These are phyloP conservation scores for Bugulina stolonifera DNA, from an alignment of 2,888 invertebrate species.

Conservation along the genomic window DNA sequence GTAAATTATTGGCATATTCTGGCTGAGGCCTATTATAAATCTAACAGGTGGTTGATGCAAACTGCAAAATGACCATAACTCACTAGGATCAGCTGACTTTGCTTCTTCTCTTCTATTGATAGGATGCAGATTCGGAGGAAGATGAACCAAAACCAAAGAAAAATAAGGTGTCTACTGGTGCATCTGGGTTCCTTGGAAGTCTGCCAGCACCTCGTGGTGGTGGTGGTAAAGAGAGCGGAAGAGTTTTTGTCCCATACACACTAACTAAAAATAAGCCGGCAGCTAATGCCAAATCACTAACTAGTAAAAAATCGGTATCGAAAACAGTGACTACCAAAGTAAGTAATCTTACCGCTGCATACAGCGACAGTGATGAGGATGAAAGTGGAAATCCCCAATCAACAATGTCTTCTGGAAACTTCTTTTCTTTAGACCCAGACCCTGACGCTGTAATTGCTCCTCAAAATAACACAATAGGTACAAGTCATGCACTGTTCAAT, in stretches of 20 bases:
- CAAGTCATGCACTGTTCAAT: neutral
- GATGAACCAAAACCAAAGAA: slow-evolving; percentile 16
- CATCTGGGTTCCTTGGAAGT: slow-evolving; percentile 12
- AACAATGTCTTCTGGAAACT: neutral
- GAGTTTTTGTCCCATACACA: slow-evolving; percentile 7
- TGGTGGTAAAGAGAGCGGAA: slow-evolving; percentile 10
- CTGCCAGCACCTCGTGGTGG: neutral
- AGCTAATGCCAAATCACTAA: neutral
- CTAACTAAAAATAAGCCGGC: slow-evolving; percentile 3
- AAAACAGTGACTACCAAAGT: neutral
- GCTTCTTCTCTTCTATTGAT: too few relatives aligned
- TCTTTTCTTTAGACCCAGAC: neutral
- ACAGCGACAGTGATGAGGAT: slow-evolving; percentile 24
- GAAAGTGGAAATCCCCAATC: too few relatives aligned
- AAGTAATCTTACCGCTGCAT: neutral
- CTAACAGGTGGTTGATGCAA: too few relatives aligned
- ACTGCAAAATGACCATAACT: too few relatives aligned
- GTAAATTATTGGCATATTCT: too few relatives aligned
- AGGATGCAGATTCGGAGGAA: slow-evolving; percentile 13
- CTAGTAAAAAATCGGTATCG: neutral
- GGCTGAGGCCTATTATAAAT: too few relatives aligned
- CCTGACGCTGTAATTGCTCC: neutral
- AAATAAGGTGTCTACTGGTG: neutral
- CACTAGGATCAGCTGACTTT: too few relatives aligned
- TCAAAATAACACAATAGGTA: neutral